Conservation (phyloP, 2,113 vertebrate species). For the Oreochromis aureus region DNA sequence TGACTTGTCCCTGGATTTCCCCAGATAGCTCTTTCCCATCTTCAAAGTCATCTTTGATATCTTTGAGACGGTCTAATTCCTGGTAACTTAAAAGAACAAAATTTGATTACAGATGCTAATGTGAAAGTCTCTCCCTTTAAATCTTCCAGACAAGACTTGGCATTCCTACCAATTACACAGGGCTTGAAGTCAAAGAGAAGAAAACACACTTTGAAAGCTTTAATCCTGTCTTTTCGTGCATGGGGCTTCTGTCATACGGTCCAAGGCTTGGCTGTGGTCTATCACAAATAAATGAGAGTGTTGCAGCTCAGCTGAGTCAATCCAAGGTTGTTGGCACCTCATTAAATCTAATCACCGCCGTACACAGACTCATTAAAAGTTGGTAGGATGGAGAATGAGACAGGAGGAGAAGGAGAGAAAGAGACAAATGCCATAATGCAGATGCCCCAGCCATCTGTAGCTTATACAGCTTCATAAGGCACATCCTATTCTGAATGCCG, state of each 20-base stretch:
- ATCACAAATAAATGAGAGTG: slow-evolving; percentile 10
- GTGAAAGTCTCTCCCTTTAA: neutral
- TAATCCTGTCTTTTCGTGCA: neutral
- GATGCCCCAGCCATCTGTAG: slow-evolving; percentile 14
- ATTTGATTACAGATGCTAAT: neutral
- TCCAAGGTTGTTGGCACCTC: slow-evolving; percentile 43
- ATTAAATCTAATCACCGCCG: slow-evolving; percentile 51
- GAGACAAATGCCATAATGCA: slow-evolving; percentile 12
- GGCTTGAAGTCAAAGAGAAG: neutral
- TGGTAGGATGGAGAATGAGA: slow-evolving; percentile 12
- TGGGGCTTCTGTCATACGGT: neutral
- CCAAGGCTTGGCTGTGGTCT: neutral
- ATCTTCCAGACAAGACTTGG: neutral
- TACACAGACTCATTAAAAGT: slow-evolving; percentile 49
- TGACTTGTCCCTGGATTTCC: neutral
- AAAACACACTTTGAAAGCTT: neutral
- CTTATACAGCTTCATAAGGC: neutral
- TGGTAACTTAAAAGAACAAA: neutral
- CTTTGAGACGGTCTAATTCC: neutral
- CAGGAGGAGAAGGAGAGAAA: slow-evolving; percentile 3
- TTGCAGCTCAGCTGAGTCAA: slow-evolving; percentile 23
- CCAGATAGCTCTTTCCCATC: neutral
- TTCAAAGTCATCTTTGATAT: slow-evolving; percentile 29
- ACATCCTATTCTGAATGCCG: neutral
- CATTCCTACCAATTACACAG: neutral